Conservation (phyloP, 2,888 invertebrate species). For the Pyralis farinalis region DNA sequence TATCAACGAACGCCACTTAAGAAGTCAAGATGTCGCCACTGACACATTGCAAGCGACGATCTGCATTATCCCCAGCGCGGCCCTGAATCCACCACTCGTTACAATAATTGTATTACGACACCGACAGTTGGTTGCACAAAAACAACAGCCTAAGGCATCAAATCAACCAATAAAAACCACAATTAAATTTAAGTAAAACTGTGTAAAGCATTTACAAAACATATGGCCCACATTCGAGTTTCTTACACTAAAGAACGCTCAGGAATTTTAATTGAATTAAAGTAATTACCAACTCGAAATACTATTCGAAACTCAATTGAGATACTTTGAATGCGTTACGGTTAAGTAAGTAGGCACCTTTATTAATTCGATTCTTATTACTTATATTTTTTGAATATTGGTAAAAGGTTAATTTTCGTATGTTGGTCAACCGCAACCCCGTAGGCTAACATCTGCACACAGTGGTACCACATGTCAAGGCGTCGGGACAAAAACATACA, state of each 20-base stretch:
- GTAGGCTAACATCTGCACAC: conserved; percentile 33
- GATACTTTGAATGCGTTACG: conserved; percentile 18
- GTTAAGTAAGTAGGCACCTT: conserved; percentile 18
- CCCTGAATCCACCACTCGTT: conserved; percentile 20
- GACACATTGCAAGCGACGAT: conserved; percentile 40
- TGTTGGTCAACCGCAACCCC: not conserved
- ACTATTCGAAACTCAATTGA: conserved; percentile 31
- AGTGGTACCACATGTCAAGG: conserved; percentile 43
- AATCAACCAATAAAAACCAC: conserved; percentile 2
- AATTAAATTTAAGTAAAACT: conserved; percentile 8
- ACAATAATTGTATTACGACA: conserved; percentile 31
- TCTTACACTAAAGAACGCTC: conserved; percentile 23
- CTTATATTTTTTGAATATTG: not conserved
- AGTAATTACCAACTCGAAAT: conserved; percentile 28
- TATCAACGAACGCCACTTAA: conserved; percentile 21
- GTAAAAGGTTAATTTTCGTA: not conserved
- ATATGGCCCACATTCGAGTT: conserved; percentile 21
- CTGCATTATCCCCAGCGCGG: conserved; percentile 18
- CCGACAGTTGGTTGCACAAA: conserved; percentile 42
- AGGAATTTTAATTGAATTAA: conserved; percentile 31
- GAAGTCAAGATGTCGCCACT: conserved; percentile 22
- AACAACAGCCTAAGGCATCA: conserved; percentile 26
- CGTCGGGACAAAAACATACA: conserved; percentile 36
- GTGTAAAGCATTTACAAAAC: conserved; percentile 13
- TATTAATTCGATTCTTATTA: conserved; percentile 14